Percentiles rank a stretch among this genome's conserved stretches.
Conservation (phyloP, 30 jellyfish, hydroid and myxozoan species). For the Aurelia aurita region DNA sequence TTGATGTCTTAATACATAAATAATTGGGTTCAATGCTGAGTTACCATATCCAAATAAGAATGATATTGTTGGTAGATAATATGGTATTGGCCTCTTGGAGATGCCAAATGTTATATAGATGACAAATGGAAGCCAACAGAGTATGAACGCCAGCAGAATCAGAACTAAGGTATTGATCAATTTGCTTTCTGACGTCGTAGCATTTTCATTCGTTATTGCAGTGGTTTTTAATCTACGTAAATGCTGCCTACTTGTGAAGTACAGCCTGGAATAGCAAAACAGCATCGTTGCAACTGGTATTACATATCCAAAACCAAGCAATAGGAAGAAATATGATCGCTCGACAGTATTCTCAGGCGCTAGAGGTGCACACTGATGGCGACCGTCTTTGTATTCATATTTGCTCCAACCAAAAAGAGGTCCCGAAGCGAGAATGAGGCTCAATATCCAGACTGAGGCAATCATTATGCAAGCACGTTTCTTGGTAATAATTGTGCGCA, state of each 20-base stretch:
- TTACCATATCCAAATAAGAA: slow-evolving; percentile 75
- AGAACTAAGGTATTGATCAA: slow-evolving; percentile 63
- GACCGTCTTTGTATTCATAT: slow-evolving; percentile 51
- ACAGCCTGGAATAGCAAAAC: slow-evolving; percentile 59
- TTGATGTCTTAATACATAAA: slow-evolving; percentile 81
- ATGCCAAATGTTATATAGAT: slow-evolving; percentile 59
- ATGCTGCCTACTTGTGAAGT: slow-evolving; percentile 56
- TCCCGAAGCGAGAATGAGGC: slow-evolving; percentile 72
- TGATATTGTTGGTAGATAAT: slow-evolving; percentile 60
- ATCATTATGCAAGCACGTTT: slow-evolving; percentile 41
- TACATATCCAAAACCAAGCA: slow-evolving; percentile 61
- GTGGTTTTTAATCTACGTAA: slow-evolving; percentile 38
- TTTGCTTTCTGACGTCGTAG: slow-evolving; percentile 31
- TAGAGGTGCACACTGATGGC: slow-evolving; percentile 76
- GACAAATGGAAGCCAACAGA: slow-evolving; percentile 80
- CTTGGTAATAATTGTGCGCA: slow-evolving; percentile 46
- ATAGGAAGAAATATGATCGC: slow-evolving; percentile 28
- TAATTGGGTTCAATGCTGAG: slow-evolving; percentile 82
- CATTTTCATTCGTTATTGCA: slow-evolving; percentile 45
- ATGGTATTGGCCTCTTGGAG: slow-evolving; percentile 36
- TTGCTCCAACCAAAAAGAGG: slow-evolving; percentile 85
- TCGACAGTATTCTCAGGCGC: slow-evolving; percentile 9
- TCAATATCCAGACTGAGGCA: slow-evolving; percentile 55
- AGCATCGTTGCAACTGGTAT: slow-evolving; percentile 66
- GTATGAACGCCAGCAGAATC: slow-evolving; percentile 39